Evolutionary conservation across 2,797 vertebrate genomes (phyloP).

Genomic region (Arnoldichthys spilopterus): DNA sequence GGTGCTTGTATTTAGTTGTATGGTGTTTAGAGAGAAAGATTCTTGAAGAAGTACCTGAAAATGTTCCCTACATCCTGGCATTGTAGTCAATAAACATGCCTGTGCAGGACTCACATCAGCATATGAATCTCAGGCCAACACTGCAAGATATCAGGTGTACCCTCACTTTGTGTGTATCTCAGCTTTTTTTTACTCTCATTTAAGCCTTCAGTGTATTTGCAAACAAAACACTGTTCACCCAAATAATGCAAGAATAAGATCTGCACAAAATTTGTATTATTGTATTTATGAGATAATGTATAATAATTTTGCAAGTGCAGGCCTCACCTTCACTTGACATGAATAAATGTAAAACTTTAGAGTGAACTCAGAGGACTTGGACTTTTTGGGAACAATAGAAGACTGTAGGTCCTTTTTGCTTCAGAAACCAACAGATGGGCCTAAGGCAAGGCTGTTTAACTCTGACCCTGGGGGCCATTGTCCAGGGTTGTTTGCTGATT

Average conservation of each 20-base stretch:
- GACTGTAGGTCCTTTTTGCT: too few species aligned
- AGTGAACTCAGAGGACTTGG: too few species aligned
- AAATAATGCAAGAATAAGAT: background rate
- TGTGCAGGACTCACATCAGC: conserved; percentile 83
- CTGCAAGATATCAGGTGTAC: conserved; percentile 52
- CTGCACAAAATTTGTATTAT: background rate
- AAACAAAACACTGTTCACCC: background rate
- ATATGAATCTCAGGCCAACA: conserved; percentile 69
- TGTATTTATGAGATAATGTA: background rate
- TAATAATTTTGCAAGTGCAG: background rate
- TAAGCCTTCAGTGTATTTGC: conserved; percentile 12
- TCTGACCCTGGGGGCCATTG: too few species aligned
- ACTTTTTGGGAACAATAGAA: too few species aligned
- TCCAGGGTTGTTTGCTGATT: too few species aligned
- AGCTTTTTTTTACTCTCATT: background rate
- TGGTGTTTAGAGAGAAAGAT: conserved; percentile 80
- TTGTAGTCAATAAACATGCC: conserved; percentile 90
- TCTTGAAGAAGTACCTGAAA: conserved; percentile 86
- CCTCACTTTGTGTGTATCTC: background rate
- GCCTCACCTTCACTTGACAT: background rate
- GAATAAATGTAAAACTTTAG: background rate
- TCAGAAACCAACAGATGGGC: too few species aligned
- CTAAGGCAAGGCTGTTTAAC: too few species aligned
- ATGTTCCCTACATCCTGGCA: conserved; percentile 86
- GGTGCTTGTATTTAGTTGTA: conserved; percentile 47